These are phyloP conservation scores for Euplexia lucipara DNA, from an alignment of 2,888 invertebrate genomes.

Conservation along the genomic window DNA sequence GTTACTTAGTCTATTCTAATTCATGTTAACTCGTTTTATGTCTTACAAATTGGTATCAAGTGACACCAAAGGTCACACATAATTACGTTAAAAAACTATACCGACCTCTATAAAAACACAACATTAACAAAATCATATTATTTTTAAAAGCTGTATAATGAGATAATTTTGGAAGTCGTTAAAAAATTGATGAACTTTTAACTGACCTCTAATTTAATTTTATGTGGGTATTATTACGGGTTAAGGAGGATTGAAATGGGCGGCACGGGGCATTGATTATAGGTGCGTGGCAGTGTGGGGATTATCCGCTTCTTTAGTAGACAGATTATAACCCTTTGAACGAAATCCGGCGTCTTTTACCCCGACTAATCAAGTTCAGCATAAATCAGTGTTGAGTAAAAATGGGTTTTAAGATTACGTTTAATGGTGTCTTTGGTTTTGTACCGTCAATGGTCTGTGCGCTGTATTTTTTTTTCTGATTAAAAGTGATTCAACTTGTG, in stretches of 20 bases:
- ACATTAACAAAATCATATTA: constrained; percentile 47
- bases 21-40: constrained; percentile 24
- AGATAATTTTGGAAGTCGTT: constrained; percentile 62
- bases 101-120: constrained; percentile 31
- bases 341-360: constrained; percentile 39
- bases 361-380: constrained; percentile 56
- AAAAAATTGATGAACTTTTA: constrained; percentile 74
- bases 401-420: constrained; percentile 56
- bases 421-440: constrained; percentile 36
- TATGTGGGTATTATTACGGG: constrained; percentile 66
- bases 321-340: constrained; percentile 69
- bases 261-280: constrained; percentile 73
- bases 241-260: constrained; percentile 71
- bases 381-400: constrained; percentile 57
- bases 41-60: constrained; percentile 12
- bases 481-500: background rate
- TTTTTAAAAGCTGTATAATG: constrained; percentile 56
- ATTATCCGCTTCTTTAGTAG: constrained; percentile 72
- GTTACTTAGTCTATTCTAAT: too few species aligned
- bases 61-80: constrained; percentile 30
- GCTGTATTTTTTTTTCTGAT: constrained; percentile 1
- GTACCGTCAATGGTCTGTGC: constrained; percentile 17
- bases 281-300: constrained; percentile 54
- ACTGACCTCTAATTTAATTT: constrained; percentile 75
- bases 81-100: constrained; percentile 30